Conservation (phyloP, 2,888 invertebrate species). For the Cryptocephalus moraei region DNA sequence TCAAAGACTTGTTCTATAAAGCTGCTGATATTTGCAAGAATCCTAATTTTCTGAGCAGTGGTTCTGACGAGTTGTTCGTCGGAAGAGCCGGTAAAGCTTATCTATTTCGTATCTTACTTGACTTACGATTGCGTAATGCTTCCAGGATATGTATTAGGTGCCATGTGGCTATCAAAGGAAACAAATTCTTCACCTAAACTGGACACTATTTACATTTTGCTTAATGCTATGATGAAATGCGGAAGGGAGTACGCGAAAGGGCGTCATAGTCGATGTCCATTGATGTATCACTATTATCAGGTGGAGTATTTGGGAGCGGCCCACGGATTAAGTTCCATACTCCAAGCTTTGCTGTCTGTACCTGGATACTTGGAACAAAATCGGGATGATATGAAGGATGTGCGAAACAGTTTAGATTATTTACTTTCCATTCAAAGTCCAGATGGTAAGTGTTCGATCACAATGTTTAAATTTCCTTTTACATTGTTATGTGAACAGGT, state of each 20-base stretch:
- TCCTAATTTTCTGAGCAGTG: slow-evolving; percentile 48
- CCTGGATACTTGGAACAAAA: slow-evolving; percentile 46
- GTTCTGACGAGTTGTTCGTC: slow-evolving; percentile 77
- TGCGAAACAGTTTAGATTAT: slow-evolving; percentile 57
- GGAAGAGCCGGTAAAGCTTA: slow-evolving; percentile 55
- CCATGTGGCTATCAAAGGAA: slow-evolving; percentile 58
- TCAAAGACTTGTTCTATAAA: slow-evolving; percentile 35
- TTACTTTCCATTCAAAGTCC: slow-evolving; percentile 54
- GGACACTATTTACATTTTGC: slow-evolving; percentile 50
- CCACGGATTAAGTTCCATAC: slow-evolving; percentile 56
- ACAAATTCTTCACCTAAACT: slow-evolving; percentile 39
- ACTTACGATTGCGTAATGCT: neutral
- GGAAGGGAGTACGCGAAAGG: slow-evolving; percentile 56
- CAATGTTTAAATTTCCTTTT: neutral
- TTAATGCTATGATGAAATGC: slow-evolving; percentile 58
- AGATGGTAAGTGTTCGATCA: slow-evolving; percentile 39
- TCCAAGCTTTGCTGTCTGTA: slow-evolving; percentile 53
- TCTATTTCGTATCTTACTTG: neutral
- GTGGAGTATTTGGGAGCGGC: slow-evolving; percentile 64
- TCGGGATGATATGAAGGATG: slow-evolving; percentile 44
- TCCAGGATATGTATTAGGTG: slow-evolving; percentile 60
- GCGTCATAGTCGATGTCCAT: slow-evolving; percentile 49
- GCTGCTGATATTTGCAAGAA: slow-evolving; percentile 42
- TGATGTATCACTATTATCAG: slow-evolving; percentile 69
- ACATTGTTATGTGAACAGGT: slow-evolving; percentile 8